These are phyloP conservation scores for Aphelocoma californica DNA, from an alignment of 2,797 vertebrate genomes.

Conservation along the genomic window DNA sequence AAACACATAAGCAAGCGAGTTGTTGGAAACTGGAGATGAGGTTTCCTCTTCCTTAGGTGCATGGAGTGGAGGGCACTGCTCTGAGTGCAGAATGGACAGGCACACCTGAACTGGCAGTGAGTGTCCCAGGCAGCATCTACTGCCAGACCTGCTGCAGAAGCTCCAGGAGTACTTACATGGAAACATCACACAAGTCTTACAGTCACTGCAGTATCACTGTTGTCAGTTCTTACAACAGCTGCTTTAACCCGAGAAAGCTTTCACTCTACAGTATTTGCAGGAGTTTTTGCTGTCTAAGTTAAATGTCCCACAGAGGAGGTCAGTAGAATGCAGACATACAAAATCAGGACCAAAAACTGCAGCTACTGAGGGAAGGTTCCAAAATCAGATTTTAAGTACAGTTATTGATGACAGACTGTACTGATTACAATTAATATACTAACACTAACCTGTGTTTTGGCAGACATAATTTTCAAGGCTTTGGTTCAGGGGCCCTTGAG, in stretches of 20 bases:
- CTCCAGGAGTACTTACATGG: accelerated
- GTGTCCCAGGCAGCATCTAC: neutral
- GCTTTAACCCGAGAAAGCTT: neutral
- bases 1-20: neutral
- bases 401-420: neutral
- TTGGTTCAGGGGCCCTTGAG: neutral
- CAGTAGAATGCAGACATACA: neutral
- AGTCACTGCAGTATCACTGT: neutral
- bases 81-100: neutral
- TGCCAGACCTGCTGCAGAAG: neutral
- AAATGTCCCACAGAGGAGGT: neutral
- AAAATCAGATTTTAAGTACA: neutral
- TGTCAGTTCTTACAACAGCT: neutral
- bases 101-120: neutral
- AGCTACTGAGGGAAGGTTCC: neutral
- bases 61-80: neutral
- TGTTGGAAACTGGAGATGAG: neutral
- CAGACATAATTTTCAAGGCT: neutral
- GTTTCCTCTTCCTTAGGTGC: neutral
- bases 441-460: neutral
- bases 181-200: neutral
- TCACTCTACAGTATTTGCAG: neutral
- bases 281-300: neutral
- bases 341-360: neutral
- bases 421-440: neutral